These are phyloP conservation scores for Zootermopsis nevadensis DNA, from an alignment of 2,888 invertebrate genomes.

Conservation along the genomic window DNA sequence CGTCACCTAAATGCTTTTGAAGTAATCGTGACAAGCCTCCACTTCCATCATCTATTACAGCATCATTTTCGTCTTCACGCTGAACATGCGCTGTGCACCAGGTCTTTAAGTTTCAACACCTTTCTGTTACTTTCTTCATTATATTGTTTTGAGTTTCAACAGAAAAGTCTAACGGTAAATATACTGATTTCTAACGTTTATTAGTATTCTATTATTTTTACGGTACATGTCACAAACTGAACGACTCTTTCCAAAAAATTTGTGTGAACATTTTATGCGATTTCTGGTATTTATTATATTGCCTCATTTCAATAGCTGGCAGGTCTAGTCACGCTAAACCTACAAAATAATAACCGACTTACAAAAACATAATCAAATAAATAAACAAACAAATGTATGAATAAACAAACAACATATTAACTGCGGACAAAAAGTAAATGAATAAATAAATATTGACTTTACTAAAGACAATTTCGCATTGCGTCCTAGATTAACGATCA, in stretches of 20 bases:
- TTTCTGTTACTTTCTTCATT: too few species aligned
- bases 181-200: too few species aligned
- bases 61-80: too few species aligned
- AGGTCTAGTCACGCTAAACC: not conserved
- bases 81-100: too few species aligned
- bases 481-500: not conserved
- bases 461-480: conserved; percentile 8
- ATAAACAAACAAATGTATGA: conserved; percentile 38
- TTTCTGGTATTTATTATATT: not conserved
- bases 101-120: too few species aligned
- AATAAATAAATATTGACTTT: conserved; percentile 31
- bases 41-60: too few species aligned
- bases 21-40: too few species aligned
- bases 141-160: too few species aligned
- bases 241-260: not conserved
- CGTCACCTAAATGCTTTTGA: too few species aligned
- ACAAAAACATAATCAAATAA: conserved; percentile 28
- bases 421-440: conserved; percentile 23
- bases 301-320: not conserved
- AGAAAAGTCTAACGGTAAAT: too few species aligned
- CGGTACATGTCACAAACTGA: too few species aligned
- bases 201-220: too few species aligned
- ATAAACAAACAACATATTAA: conserved; percentile 38
- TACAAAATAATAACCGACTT: conserved; percentile 8
- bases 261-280: not conserved